Evolutionary conservation across 2,888 invertebrate genomes (phyloP), one percentile per base, ranked within the genome.

Genomic region (Caenorhabditis sp.): DNA sequence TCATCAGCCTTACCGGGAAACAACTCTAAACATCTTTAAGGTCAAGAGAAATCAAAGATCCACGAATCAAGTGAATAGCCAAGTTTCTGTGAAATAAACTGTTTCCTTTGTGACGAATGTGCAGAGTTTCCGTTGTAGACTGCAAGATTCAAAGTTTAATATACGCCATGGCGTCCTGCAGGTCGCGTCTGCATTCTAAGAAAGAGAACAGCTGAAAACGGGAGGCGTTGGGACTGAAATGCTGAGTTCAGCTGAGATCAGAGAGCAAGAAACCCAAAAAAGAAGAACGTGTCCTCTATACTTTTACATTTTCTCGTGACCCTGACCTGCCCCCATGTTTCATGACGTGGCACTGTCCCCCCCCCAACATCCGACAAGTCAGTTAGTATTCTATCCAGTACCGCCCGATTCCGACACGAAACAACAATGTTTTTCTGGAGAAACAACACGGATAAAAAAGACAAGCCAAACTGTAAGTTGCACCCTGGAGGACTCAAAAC

Each of bases 1-100:
- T n/a, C 55, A 55, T 28, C 26, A 11, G 5, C 55, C 55, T 3
- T 55, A 55, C 9, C 26, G 55, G 20, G 55, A 55, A 55, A n/a
- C 28, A n/a, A 55, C 55, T 15, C 28, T 55, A 3, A 13, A 1
- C 4, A 13, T 55, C 1, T 28, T 55, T 4, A 1, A 1, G 2
- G 6, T n/a, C 3, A 55, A 28, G 28, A 55, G 20, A 20, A 18
- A 47, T 13, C 13, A 40, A 13, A 40, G 40, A 40, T 11, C 13
- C 13, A 2, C 13, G 13, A 11, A 13, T 2, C 40, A 2, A 11
- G 9, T 40, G 32, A 13, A 40, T 40, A 47, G 47, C 18, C 47
- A 20, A 47, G 47, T 2, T 18, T 47, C 47, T 18, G 47, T 18
- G 18, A 47, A 47, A 18, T 47, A 18, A 47, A 40, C n/a, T 40